phyloP scores from a whole-genome alignment of 2,797 vertebrate genomes.

The Threskiornis aethiopicus region DNA sequence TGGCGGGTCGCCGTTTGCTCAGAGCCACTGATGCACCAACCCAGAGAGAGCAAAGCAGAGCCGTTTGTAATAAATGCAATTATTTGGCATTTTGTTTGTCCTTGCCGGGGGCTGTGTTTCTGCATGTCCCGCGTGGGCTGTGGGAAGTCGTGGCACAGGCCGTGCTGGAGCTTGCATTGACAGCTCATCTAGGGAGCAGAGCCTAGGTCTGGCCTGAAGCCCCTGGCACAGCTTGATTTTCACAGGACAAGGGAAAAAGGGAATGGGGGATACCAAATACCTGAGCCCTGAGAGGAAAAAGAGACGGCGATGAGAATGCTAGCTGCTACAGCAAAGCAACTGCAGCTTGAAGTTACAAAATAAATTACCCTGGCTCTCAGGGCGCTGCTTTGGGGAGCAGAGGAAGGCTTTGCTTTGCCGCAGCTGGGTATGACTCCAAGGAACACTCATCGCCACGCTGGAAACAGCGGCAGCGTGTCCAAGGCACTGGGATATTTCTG shows the following conservation, averaged over 20 bases:
- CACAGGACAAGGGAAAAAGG: background rate
- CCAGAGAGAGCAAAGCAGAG: background rate
- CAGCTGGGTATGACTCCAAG: background rate
- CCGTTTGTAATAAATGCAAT: background rate
- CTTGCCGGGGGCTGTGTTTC: background rate
- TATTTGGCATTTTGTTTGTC: background rate
- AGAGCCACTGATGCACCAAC: background rate
- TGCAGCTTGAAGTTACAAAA: background rate
- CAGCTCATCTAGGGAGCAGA: background rate
- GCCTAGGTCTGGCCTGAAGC: background rate
- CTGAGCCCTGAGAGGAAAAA: background rate
- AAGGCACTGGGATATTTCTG: background rate
- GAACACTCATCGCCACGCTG: background rate
- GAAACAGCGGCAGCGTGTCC: background rate
- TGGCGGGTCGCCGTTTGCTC: background rate
- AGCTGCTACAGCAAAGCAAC: background rate
- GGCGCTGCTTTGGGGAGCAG: background rate
- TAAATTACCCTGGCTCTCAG: fast-evolving
- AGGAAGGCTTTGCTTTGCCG: background rate
- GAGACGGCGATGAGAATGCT: fast-evolving
- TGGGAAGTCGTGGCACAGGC: background rate
- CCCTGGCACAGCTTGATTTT: background rate
- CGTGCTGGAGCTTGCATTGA: background rate
- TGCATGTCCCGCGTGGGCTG: background rate
- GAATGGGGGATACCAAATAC: fast-evolving